Evolutionary conservation across 2,888 invertebrate species (phyloP), one percentile per base, ranked within the genome.

Genomic region (Carcina quercana): DNA sequence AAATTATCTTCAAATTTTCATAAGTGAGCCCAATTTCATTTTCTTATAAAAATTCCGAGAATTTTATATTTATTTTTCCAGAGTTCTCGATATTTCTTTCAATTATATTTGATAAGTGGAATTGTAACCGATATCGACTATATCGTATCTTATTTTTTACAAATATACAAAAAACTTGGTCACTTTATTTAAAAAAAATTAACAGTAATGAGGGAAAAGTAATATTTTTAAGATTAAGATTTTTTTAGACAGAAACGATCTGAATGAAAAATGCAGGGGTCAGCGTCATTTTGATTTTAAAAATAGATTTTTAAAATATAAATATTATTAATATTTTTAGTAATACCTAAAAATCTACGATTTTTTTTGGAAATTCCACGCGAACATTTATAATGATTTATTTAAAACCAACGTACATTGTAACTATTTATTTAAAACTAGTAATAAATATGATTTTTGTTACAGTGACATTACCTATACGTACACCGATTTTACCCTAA

Each of bases 91-190:
- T 12, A 11, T 11, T 33, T 32, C 30, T 38, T 35, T 35, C 1
- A 4, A 15, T 14, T 26, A 15, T 42, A 30, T 41, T 37, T 32
- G 35, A 17, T 3, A 24, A 15, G 29, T 17, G 20, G 8, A 21
- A 10, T 11, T 17, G 34, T 28, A 19, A 48, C 52, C 53, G 29
- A 37, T 43, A 48, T 49, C 52, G n/a, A n/a, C n/a, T 35, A 40
- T 56, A 52, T 55, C 63, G 53, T 43, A 45, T 48, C 42, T 37
- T 51, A 60, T 58, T 54, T 61, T 53, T 57, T 62, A 70, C 65
- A 68, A 67, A 70, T 66, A 65, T 73, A 71, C 61, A 71, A 72
- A 57, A 67, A 65, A 54, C 52, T 78, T 76, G 76, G 73, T 74
- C 73, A 44, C 57, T 63, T 66, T 50, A 44, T 45, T 52, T 53